Evolutionary conservation across 2,888 invertebrate genomes (phyloP).

Genomic region (Neoscelio sp.): DNA sequence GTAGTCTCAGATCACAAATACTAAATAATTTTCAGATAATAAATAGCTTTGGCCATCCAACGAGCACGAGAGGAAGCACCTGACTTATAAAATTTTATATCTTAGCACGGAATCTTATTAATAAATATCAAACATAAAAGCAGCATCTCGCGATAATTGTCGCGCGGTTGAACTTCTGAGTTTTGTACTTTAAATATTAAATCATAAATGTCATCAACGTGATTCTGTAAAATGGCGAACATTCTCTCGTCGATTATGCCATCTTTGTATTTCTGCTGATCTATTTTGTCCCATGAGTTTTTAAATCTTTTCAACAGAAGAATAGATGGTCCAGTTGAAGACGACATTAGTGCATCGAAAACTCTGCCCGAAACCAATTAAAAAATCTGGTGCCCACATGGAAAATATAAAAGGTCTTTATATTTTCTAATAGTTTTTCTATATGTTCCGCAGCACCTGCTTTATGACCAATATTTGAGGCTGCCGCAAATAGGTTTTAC

Average conservation of each 20-base stretch:
- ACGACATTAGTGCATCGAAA: slow-evolving; percentile 49
- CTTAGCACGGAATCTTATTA: slow-evolving; percentile 52
- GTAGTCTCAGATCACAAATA: too few species aligned
- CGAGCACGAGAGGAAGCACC: slow-evolving; percentile 72
- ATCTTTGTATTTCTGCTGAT: slow-evolving; percentile 46
- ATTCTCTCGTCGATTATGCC: slow-evolving; percentile 33
- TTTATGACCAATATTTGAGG: slow-evolving; percentile 1
- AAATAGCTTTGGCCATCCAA: slow-evolving; percentile 71
- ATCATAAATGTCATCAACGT: slow-evolving; percentile 3
- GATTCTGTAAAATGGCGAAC: slow-evolving; percentile 7
- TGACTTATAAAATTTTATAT: slow-evolving; percentile 67
- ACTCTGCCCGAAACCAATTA: slow-evolving; percentile 64
- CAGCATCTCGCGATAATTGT: slow-evolving; percentile 69
- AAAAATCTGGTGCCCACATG: slow-evolving; percentile 70
- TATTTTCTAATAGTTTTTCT: slow-evolving; percentile 21
- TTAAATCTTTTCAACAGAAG: slow-evolving; percentile 67
- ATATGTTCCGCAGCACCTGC: slow-evolving; percentile 5
- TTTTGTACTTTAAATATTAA: slow-evolving; percentile 20
- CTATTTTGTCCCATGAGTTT: slow-evolving; percentile 53
- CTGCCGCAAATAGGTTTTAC: slow-evolving; percentile 9
- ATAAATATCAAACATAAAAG: slow-evolving; percentile 70
- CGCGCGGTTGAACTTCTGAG: slow-evolving; percentile 54
- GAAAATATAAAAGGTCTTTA: slow-evolving; percentile 58
- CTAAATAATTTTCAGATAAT: slow-evolving; percentile 44
- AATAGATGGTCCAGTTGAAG: slow-evolving; percentile 64